Base-by-base conservation (phyloP, 2,797 vertebrate species). In the Setipinna tenuifilis region DNA sequence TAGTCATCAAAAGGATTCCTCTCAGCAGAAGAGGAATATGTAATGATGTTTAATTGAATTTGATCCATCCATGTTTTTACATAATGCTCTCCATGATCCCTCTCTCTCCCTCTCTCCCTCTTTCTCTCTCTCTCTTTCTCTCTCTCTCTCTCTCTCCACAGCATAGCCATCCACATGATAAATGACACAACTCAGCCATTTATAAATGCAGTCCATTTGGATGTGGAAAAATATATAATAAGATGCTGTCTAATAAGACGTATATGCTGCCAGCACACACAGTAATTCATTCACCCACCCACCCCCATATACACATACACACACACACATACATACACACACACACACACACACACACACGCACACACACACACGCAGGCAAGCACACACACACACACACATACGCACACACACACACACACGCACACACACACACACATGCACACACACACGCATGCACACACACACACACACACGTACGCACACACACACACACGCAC, bases 181-280 rank as follows among this genome's bases (percentile, higher is more conserved):
- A 89, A 92, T 89, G 89, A 89, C 85, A 86, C 87, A 89, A 87
- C 80, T 57, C 65, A 87, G 28, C 87, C 85, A 90, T 89, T 92
- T 91, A 88, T 91, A 91, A 91, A 89, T 83, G 87, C 83, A 89
- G 85, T 87, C 84, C 81, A 88, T 91, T 91, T 89, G 87, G 88
- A 87, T 87, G 68, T 82, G 84, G 88, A 89, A 89, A 78, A 90
- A 89, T 86, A 88, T 90, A 89, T 90, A 91, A 90, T 90, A 91
- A 90, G 89, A 89, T 82, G 89, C 91, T 90, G 90, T 92, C 92
- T 89, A 89, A 90, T 87, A 89, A 89, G 90, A 92, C 86, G 82
- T 90, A 87, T 90, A 91, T 88, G 87, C 87, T 87, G n/a, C 68
- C 83, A 78, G 78, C 78, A 35, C 46, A 57, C 83, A 80, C 84